Percentiles rank a stretch among this genome's conserved stretches.
Conservation (phyloP, 2,797 vertebrate species). For the Cossypha polioptera region DNA sequence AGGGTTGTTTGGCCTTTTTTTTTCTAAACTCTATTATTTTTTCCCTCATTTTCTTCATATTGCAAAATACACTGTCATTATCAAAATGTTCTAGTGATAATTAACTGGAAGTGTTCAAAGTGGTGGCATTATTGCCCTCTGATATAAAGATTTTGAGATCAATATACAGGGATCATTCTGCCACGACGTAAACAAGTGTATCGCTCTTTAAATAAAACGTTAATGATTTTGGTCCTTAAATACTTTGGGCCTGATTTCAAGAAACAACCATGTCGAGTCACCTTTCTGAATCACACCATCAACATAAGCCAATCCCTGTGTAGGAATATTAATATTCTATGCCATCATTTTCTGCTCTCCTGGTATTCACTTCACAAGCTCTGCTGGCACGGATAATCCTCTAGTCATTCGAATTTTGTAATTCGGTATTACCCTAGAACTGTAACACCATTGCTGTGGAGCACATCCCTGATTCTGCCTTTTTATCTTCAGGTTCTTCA, state of each 20-base stretch:
- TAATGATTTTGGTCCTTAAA: conserved; percentile 30
- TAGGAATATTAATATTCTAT: background rate
- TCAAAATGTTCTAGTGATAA: conserved; percentile 3
- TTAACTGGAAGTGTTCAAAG: conserved; percentile 35
- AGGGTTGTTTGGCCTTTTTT: background rate
- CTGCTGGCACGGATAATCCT: background rate
- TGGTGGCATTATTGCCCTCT: conserved; percentile 15
- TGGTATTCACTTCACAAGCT: background rate
- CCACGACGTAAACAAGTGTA: background rate
- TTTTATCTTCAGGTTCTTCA: conserved; percentile 16
- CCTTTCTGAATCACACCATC: background rate
- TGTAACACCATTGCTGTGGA: background rate
- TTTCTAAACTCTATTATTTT: background rate
- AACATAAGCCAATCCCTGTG: background rate
- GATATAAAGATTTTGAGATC: background rate
- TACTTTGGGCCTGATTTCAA: conserved; percentile 50
- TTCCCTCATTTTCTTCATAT: background rate
- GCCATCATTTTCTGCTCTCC: conserved; percentile 16
- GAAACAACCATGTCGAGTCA: background rate
- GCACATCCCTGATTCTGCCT: background rate
- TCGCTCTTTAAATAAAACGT: conserved; percentile 50
- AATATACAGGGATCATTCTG: conserved; percentile 1
- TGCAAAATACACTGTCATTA: background rate
- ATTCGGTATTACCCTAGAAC: background rate
- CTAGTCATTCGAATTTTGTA: background rate